Evolutionary conservation across 1,140 invertebrate species (phyloP).

Genomic region (Bombus superbus): DNA sequence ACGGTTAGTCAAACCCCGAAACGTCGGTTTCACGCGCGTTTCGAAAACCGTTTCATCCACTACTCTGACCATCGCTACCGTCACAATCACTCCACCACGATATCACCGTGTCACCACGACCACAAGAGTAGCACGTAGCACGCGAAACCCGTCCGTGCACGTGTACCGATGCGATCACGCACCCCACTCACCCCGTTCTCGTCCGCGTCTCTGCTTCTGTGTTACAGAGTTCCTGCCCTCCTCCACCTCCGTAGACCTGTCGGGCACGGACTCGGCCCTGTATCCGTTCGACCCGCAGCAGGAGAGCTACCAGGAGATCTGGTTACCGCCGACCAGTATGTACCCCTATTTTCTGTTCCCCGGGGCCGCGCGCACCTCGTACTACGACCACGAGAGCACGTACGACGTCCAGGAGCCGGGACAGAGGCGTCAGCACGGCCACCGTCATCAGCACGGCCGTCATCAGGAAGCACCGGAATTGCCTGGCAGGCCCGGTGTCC

Average conservation of each 20-base stretch:
- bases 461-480: conserved; percentile 73
- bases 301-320: conserved; percentile 83
- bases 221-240: conserved; percentile 84
- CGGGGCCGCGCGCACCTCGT: conserved; percentile 79
- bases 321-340: conserved; percentile 83
- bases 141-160: conserved; percentile 61
- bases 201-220: conserved; percentile 81
- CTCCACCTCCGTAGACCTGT: conserved; percentile 82
- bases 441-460: conserved; percentile 68
- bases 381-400: conserved; percentile 76
- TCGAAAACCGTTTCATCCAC: conserved; percentile 1
- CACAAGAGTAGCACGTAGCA: conserved; percentile 56
- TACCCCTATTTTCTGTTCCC: conserved; percentile 85
- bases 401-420: conserved; percentile 65
- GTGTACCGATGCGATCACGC: conserved; percentile 64
- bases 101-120: conserved; percentile 16
- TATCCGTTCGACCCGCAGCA: conserved; percentile 83
- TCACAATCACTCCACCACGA: neutral
- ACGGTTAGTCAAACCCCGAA: neutral
- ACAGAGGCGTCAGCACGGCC: conserved; percentile 55
- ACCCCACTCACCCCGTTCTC: conserved; percentile 76
- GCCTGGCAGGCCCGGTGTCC: conserved; percentile 70
- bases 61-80: neutral
- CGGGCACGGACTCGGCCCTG: conserved; percentile 84
- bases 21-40: neutral